phyloP scores from a whole-genome alignment of 2,797 vertebrate species.

The Xenentodon cancila region DNA sequence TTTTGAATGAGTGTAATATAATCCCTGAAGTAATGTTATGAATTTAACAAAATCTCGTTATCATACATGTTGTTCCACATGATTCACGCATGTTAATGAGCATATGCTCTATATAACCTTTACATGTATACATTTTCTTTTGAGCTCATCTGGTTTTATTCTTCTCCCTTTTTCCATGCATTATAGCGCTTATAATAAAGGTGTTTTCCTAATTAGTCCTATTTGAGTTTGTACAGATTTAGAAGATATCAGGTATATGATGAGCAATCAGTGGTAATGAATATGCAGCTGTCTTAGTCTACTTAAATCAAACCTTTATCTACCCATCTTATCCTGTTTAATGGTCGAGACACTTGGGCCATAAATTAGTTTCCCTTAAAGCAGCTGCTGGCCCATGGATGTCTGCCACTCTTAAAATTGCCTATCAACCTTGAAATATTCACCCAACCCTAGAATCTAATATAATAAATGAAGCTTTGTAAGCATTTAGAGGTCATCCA shows the following conservation, averaged over 20 bases:
- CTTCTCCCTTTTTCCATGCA: too few species aligned
- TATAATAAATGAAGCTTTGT: too few species aligned
- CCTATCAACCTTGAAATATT: not conserved
- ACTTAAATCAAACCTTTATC: not conserved
- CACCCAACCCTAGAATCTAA: not conserved
- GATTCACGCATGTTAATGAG: too few species aligned
- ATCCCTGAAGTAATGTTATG: not conserved
- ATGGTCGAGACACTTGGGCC: not conserved
- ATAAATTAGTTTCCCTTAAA: not conserved
- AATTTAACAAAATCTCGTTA: not conserved
- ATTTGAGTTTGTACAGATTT: not conserved
- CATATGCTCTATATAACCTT: not conserved
- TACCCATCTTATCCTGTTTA: not conserved
- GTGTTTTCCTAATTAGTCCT: not conserved
- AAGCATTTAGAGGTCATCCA: too few species aligned
- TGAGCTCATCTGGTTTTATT: not conserved
- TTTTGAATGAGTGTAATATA: not conserved
- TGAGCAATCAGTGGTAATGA: too few species aligned
- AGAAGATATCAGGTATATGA: not conserved
- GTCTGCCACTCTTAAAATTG: not conserved
- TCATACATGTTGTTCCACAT: not conserved
- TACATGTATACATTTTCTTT: not conserved
- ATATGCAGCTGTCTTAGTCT: too few species aligned
- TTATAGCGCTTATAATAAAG: not conserved
- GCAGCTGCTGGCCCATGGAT: not conserved